Evolutionary conservation across 2,888 invertebrate genomes (phyloP).

Genomic region (Adelognathus sp.): DNA sequence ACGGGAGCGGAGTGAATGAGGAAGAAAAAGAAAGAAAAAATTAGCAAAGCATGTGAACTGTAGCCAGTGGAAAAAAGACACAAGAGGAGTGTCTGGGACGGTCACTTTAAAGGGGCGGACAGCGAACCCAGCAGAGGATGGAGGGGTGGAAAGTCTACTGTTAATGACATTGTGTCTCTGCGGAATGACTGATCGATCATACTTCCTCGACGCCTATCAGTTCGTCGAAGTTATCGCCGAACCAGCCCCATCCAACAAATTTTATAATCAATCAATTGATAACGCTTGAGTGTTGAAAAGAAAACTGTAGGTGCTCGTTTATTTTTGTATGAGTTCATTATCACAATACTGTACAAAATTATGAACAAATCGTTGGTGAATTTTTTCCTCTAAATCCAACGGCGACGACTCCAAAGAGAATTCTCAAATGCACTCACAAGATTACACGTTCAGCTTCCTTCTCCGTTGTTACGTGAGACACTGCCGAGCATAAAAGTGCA

Average conservation of each 20-base stretch:
- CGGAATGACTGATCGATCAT: conserved; percentile 72
- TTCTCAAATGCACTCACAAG: no score
- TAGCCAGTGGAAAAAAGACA: conserved; percentile 39
- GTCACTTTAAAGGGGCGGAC: conserved; percentile 18
- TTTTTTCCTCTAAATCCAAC: no score
- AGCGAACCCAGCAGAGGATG: conserved; percentile 57
- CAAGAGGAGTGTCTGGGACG: conserved; percentile 22
- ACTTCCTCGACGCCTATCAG: conserved; percentile 59
- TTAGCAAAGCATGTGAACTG: background rate
- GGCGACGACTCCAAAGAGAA: no score
- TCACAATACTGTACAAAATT: background rate
- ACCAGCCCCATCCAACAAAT: conserved; percentile 54
- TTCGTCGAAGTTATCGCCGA: conserved; percentile 65
- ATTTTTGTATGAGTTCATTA: background rate
- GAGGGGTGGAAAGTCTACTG: conserved; percentile 64
- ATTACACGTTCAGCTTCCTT: no score
- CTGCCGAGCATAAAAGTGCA: no score
- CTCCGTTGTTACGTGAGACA: no score
- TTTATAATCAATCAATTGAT: conserved; percentile 54
- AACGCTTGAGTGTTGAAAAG: background rate
- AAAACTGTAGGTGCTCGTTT: background rate
- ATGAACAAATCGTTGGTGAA: no score
- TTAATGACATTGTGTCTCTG: conserved; percentile 69
- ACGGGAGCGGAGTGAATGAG: conserved; percentile 30
- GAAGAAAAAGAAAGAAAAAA: conserved; percentile 11